These are phyloP conservation scores for Chelonia mydas DNA, from an alignment of 2,797 vertebrate species.

Conservation along the genomic window DNA sequence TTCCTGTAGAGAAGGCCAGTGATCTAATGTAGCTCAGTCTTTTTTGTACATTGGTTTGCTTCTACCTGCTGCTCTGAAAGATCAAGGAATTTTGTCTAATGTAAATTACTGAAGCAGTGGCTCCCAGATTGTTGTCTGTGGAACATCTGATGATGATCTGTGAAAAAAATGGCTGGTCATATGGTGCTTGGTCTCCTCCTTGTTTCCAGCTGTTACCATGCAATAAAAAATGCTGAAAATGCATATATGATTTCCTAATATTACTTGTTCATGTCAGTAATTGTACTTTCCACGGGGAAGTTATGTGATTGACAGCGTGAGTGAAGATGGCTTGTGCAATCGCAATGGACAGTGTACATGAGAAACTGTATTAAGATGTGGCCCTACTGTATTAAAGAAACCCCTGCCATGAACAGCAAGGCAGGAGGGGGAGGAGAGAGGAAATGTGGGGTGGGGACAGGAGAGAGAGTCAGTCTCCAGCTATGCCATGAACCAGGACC, in stretches of 20 bases:
- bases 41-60: not conserved
- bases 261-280: not conserved
- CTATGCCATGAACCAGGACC: not conserved
- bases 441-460: not conserved
- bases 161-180: not conserved
- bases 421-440: not conserved
- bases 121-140: not conserved
- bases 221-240: not conserved
- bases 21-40: not conserved
- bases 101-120: not conserved
- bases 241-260: not conserved
- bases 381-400: not conserved
- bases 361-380: not conserved
- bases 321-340: not conserved
- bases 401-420: not conserved
- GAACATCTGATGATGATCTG: not conserved
- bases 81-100: not conserved
- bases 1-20: not conserved
- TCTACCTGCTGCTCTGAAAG: not conserved
- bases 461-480: not conserved
- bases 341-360: not conserved
- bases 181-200: not conserved
- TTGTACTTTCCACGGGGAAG: not conserved
- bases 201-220: not conserved
- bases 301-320: not conserved